These are phyloP conservation scores for Sesamia nonagrioides DNA, from an alignment of 1,140 invertebrate species.

Conservation along the genomic window DNA sequence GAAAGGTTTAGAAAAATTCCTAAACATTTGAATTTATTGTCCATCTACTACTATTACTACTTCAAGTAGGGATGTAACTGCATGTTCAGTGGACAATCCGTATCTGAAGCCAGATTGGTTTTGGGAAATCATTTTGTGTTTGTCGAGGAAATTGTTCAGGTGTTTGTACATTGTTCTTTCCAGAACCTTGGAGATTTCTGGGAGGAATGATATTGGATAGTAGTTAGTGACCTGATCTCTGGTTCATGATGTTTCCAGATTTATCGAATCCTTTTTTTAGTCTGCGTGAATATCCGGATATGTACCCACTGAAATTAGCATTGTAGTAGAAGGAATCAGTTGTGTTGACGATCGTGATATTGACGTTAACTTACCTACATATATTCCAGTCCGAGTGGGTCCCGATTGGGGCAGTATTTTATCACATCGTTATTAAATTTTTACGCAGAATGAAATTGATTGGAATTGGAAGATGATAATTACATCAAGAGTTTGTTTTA, in stretches of 20 bases:
- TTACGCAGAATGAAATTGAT: neutral
- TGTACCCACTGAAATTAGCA: neutral
- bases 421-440: neutral
- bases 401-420: neutral
- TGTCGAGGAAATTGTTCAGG: neutral
- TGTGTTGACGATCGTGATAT: neutral
- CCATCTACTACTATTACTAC: neutral
- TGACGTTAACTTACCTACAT: conserved; percentile 7
- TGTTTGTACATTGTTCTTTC: no score
- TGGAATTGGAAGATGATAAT: neutral
- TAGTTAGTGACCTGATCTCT: no score
- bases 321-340: no score
- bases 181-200: no score
- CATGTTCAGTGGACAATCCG: neutral
- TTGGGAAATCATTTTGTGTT: conserved; percentile 1
- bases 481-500: neutral
- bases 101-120: neutral
- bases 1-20: conserved; percentile 13
- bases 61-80: neutral
- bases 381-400: no score
- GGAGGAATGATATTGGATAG: no score
- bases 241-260: no score
- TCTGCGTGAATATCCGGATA: conserved; percentile 22
- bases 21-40: neutral
- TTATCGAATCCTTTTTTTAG: conserved; percentile 24